These are phyloP conservation scores for Aplochiton taeniatus DNA, from an alignment of 2,797 vertebrate species.

Conservation along the genomic window DNA sequence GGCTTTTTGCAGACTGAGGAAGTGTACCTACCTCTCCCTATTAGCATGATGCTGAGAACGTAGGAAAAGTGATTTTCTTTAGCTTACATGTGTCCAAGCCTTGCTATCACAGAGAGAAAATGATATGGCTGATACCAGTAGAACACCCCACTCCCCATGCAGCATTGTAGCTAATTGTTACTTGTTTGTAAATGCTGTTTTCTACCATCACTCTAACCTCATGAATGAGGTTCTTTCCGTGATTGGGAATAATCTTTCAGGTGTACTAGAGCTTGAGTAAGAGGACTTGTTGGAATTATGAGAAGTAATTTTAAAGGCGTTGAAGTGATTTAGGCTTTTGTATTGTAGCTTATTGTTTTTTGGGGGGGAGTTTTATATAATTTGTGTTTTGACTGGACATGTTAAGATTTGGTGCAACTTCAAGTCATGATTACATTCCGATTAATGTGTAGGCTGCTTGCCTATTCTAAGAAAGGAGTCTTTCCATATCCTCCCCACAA, in stretches of 20 bases:
- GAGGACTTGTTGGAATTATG: slow-evolving; percentile 38
- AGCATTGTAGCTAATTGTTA: slow-evolving; percentile 78
- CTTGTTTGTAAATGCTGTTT: slow-evolving; percentile 68
- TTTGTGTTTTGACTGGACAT: no score
- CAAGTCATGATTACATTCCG: neutral
- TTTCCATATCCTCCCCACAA: slow-evolving; percentile 28
- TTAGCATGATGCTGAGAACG: slow-evolving; percentile 51
- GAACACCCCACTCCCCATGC: slow-evolving; percentile 32
- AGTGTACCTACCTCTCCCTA: slow-evolving; percentile 46
- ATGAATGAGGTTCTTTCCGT: slow-evolving; percentile 71
- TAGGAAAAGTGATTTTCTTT: no score
- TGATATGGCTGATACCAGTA: slow-evolving; percentile 50
- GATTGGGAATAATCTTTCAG: slow-evolving; percentile 64
- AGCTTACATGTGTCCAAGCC: no score
- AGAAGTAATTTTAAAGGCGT: no score
- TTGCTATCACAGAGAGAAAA: neutral
- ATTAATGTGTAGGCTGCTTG: slow-evolving; percentile 1
- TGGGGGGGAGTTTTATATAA: no score
- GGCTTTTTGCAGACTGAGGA: slow-evolving; percentile 49
- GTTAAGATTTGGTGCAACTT: no score
- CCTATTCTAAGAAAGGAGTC: slow-evolving; percentile 20
- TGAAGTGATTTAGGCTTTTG: no score
- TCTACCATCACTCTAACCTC: slow-evolving; percentile 67
- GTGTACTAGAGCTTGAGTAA: slow-evolving; percentile 54
- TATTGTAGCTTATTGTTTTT: no score